Base-by-base conservation (phyloP, 2,113 vertebrate genomes). In the Megalops atlanticus region DNA sequence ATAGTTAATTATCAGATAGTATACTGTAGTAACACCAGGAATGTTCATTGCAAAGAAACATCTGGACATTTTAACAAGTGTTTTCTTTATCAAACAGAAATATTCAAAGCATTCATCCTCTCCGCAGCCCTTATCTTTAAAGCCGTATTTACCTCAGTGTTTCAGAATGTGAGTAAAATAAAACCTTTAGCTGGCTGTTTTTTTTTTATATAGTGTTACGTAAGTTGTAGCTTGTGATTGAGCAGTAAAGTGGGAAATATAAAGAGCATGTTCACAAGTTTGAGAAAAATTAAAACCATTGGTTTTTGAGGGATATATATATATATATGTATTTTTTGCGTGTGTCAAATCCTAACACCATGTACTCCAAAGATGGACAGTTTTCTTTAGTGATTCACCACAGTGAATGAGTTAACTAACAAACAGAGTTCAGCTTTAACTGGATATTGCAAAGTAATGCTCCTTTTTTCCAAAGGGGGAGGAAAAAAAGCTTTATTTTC, bases 401-500 rank as follows among this genome's bases (percentile, higher is more conserved):
- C 72, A 7, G 36, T n/a, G 72, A 81, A 39, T 38, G n/a, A 35
- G 36, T 68, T 81, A 39, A 54, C 36, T 81, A 64, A 76, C 80
- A 64, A 64, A 54, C 11, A 6, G n/a, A 76, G 74, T 45, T 43
- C 74, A 45, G 54, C 33, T 73, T 74, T 80, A 75, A 81, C 80
- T 64, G 80, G 71, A 81, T 43, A 74, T 75, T 75, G 47, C 47
- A 24, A 58, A 38, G 16, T 31, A 74, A 24, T 52, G 38, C 15
- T 39, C 58, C 8, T 31, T 33, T 73, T 58, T 76, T 15, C 21
- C 76, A 18, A 14, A 54, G 31, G 43, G 69, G 69, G 21, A 58
- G 70, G 58, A 79, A n/a, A 79, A 79, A 43, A 12, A 45, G 45
- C 49, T 80, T 72, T 49, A 74, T 80, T 80, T 79, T 80, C 45